Conservation (phyloP, 2,797 vertebrate species). For the Malacoraja senta region DNA sequence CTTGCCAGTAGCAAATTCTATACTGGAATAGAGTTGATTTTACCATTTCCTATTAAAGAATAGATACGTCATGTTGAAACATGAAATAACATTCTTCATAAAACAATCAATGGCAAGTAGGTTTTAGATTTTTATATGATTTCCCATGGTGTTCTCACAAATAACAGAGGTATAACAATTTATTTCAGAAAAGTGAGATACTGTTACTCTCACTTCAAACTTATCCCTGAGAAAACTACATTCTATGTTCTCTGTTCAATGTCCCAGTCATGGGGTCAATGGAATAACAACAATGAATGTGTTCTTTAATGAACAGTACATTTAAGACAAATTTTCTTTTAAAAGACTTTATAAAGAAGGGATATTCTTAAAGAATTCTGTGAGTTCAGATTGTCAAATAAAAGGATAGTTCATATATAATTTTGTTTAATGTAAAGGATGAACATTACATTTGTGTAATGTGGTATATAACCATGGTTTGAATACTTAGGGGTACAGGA, state of each 20-base stretch:
- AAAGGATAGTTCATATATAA: background rate
- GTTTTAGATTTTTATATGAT: background rate
- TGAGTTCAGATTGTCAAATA: background rate
- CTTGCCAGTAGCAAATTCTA: constrained; percentile 1
- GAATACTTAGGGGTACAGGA: background rate
- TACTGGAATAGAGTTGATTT: background rate
- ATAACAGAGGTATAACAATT: background rate
- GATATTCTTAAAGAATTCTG: background rate
- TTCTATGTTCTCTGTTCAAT: background rate
- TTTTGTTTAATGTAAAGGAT: background rate
- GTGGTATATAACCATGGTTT: background rate
- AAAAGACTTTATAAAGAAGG: background rate
- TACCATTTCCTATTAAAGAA: constrained; percentile 9
- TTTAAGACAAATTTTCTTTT: background rate
- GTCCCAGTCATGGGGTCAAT: background rate
- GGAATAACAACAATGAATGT: background rate
- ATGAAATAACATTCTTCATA: background rate
- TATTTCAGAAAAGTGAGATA: background rate
- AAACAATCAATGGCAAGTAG: background rate
- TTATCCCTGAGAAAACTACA: background rate
- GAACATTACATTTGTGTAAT: background rate
- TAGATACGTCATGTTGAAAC: background rate
- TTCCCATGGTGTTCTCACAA: background rate
- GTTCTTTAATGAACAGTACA: background rate
- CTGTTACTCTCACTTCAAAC: background rate